Base-by-base conservation (phyloP, 2,797 vertebrate species). In the Sebastes nivosus region DNA sequence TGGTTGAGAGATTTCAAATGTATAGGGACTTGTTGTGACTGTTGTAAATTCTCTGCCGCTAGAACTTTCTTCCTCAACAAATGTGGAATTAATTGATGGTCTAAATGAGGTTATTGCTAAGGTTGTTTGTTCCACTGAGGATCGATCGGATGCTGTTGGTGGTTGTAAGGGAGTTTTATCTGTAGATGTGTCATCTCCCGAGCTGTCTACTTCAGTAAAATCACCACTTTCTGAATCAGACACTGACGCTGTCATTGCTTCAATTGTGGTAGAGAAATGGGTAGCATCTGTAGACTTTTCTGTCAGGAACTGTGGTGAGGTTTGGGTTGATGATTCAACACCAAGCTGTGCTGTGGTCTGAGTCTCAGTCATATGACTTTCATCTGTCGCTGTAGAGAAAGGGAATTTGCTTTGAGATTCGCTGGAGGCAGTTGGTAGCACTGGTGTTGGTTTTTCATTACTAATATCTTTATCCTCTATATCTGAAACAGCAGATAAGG, bases 141-240 rank as follows among this genome's bases (percentile, higher is more conserved):
- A 20, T 38, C 55, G 25, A 9, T 73, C 27, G n/a, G 25, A 3
- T 1, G 7, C 34, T 64, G 69, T 80, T 70, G 69, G 73, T 12
- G 59, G 70, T 75, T 83, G 58, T 30, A 63, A 6, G 5, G 38
- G 20, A 20, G 22, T 79, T 59, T 67, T 70, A 81, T 68, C 63
- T 58, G 55, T 78, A 60, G 63, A 68, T 57, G 22, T 78, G 22
- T 16, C 75, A 65, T 72, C 30, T 68, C 38, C 75, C 8, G 87
- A 85, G 13, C 12, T 22, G 18, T 79, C 83, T 27, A 10, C 60
- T 4, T 92, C 79, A 22, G 22, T 20, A 22, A 24, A 66, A 54
- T 77, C 61, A 63, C 70, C 79, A 91, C 76, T 87, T 52, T 77
- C 86, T 67, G 80, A 64, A 2, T 89, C 82, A 57, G 60, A 18